phyloP scores from a whole-genome alignment of 1,140 invertebrate species.

The Cydia strobilella region DNA sequence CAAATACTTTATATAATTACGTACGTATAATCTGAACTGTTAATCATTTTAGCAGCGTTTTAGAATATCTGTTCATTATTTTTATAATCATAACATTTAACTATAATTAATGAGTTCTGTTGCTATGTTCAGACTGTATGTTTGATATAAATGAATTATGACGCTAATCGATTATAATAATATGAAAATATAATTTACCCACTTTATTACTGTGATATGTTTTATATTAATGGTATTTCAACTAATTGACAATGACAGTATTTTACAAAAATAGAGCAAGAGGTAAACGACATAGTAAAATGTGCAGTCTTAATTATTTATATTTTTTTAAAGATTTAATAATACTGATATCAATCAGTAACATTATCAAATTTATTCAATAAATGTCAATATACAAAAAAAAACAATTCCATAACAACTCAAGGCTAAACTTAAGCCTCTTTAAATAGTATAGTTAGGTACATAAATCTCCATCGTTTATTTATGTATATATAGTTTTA shows the following conservation, averaged over 20 bases:
- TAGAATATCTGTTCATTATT: slow-evolving; percentile 1
- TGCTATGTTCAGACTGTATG: background rate
- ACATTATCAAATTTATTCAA: no score
- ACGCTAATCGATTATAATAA: background rate
- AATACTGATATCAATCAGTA: no score
- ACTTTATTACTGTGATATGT: slow-evolving; percentile 44
- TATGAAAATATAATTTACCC: background rate
- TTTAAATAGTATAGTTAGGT: background rate
- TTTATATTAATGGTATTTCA: slow-evolving; percentile 23
- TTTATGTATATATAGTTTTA: no score
- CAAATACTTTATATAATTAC: background rate
- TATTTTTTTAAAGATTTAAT: no score
- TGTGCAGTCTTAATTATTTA: no score
- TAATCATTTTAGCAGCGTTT: background rate
- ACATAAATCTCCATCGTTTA: no score
- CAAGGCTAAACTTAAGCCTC: no score
- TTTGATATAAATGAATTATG: background rate
- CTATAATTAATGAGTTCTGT: background rate
- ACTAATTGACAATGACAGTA: slow-evolving; percentile 44
- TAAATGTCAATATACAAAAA: no score
- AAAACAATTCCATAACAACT: no score
- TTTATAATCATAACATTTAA: background rate
- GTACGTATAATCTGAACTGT: background rate
- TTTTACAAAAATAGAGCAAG: slow-evolving; percentile 46
- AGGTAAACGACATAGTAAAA: background rate